Evolutionary conservation across 2,888 invertebrate genomes (phyloP), one percentile per base, ranked within the genome.

Genomic region (Pandemis cinnamomeana): DNA sequence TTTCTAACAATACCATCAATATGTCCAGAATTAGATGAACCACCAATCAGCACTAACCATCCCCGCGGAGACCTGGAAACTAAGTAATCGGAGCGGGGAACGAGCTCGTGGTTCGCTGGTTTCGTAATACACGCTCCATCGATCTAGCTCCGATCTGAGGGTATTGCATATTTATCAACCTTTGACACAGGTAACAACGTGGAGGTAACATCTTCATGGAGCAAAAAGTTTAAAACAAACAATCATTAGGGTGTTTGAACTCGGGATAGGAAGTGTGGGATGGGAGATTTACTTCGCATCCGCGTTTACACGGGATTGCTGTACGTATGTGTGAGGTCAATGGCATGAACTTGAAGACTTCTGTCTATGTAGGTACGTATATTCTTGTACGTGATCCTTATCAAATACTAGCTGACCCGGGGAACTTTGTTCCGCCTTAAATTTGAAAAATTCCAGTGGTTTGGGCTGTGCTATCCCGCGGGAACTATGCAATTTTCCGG

Each of bases 131-230:
- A 92, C 92, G 91, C 88, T 85, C 87, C 87, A 91, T 92, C 93
- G 92, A 93, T 92, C 88, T 84, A 76, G 84, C 90, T 90, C 91
- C 89, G 87, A 91, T 89, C 87, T 86, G 79, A 81, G 90, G 90
- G 89, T 93, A 93, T 92, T 93, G 93, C 93, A 93, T 93, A 93
- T 93, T 93, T 94, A 93, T 92, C 93, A 94, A 94, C 93, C 93
- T 94, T 92, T 93, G 93, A 94, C 93, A 93, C 88, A 90, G 83
- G 88, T 91, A 92, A 92, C 91, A 86, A 92, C 91, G 88, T 89
- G 86, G 88, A 20, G 20, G 91, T 92, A 90, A 93, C 93, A 91
- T 93, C 93, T 93, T 92, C 93, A 92, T 93, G 86, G 82, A 78
- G 79, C 80, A 81, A 84, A 88, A 85, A 85, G 81, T 83, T 80